Base-by-base conservation (phyloP, 2,113 vertebrate genomes). In the Phycodurus eques region DNA sequence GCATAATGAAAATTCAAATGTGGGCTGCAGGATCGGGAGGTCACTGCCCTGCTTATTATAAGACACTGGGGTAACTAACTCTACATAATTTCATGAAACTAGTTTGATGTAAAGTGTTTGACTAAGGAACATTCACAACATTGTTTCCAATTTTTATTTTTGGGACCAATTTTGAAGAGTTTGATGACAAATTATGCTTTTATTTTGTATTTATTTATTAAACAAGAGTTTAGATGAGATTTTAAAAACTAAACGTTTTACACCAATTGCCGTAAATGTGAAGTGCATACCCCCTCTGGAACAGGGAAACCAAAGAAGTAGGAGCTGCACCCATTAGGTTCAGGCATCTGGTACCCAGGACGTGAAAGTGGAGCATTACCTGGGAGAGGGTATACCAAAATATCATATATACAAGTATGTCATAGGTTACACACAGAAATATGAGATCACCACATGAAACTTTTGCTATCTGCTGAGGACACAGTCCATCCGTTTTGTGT, bases 291-390 rank as follows among this genome's bases (percentile, higher is more conserved):
- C 90, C 92, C 94, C 49, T 94, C 91, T 22, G 95, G 96, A 91
- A 97, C 83, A 87, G 97, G 96, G 84, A 98, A 91, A 80, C 96
- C 96, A 80, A 98, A 92, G 84, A 98, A 98, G 83, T 96, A 93
- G 78, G 96, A 94, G 76, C 93, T 92, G 47, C 96, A 98, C 71
- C 96, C 96, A 0, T 98, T 92, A 56, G 96, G 96, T 65, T 96
- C 94, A 27, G 95, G 94, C 68, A 94, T 89, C 77, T 95, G 93
- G 88, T 93, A 98, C 63, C 93, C 94, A 1, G 95, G 91, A 65
- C 96, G 94, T 1, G 96, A 95, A 87, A 96, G 77, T 5, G 96
- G 95, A 78, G 95, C 94, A 86, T 96, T 96, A 68, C 96, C 96
- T 98, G 83, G 66, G 79, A 61, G 54, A 27, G 62, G 49, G 20